Base-by-base conservation (phyloP, 2,888 invertebrate species). In the Minunthozetes semirufus region DNA sequence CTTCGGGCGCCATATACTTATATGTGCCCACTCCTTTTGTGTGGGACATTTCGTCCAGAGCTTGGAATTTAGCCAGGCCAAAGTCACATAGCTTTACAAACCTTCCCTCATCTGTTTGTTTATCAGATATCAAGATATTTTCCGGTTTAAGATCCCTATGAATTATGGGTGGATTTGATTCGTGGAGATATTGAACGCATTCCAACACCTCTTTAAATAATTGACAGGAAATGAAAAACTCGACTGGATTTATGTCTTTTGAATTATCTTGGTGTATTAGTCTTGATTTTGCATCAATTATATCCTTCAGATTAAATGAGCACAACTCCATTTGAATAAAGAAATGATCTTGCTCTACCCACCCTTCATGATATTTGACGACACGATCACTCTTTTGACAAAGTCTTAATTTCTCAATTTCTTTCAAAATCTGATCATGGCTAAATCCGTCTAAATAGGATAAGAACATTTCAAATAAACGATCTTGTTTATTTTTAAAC, bases 261-360 rank as follows among this genome's bases (percentile, higher is more conserved):
- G 9, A 11, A 1, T n/a, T 0, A 1, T 19, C 3, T 46, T 46
- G 42, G 1, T 46, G 13, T 9, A 68, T 46, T 13, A 15, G 4
- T 22, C 46, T 9, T 11, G 19, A 2, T 13, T 46, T 68, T 19
- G 22, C 8, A 6, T 68, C 3, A 46, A 68, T 15, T 13, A 68
- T 17, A 68, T 42, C 46, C 19, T 42, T 13, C n/a, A 68, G 46
- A 46, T 19, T 46, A 11, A 25, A 19, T 3, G 33, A 5, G 13
- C 68, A 68, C 11, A 68, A 68, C 15, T 68, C 46, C 68, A 68
- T 68, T 46, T 68, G 42, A 46, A 68, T 68, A 13, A 19, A 68
- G 11, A 68, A 1, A 9, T 9, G 8, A 25, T 68, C 22, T 11
- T 46, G 22, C 46, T 68, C 22, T 2, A 46, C 46, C 68, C 68